Evolutionary conservation across 2,797 vertebrate genomes (phyloP).

Genomic region (Typhlichthys eigenmanni): DNA sequence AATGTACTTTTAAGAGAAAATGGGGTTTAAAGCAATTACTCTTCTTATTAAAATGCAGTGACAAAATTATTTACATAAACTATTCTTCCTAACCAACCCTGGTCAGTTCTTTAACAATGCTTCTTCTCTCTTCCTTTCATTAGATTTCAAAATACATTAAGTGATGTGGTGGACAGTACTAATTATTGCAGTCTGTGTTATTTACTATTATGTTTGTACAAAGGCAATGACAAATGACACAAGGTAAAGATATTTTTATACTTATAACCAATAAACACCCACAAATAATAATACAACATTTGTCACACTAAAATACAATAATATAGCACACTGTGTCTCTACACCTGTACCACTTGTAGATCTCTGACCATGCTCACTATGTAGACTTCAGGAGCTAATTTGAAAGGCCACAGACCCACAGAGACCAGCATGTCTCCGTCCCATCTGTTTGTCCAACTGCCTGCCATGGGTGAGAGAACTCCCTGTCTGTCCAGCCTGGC

Average conservation of each 20-base stretch:
- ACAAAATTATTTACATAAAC: neutral
- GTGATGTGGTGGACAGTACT: too few relatives aligned
- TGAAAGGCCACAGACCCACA: conserved; percentile 22
- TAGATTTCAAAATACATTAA: too few relatives aligned
- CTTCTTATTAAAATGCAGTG: neutral
- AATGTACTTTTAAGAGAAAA: too few relatives aligned
- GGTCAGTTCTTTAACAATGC: neutral
- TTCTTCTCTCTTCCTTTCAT: neutral
- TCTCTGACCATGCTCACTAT: conserved; percentile 18
- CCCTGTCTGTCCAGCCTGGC: conserved; percentile 30
- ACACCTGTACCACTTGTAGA: conserved; percentile 3
- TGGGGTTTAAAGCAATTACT: too few relatives aligned
- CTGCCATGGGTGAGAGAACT: conserved; percentile 41
- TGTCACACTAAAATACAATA: neutral
- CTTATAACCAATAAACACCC: too few relatives aligned
- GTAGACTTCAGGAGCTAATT: conserved; percentile 40
- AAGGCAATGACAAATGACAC: too few relatives aligned
- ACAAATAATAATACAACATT: too few relatives aligned
- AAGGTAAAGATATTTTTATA: too few relatives aligned
- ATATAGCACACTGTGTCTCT: neutral
- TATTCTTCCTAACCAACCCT: neutral
- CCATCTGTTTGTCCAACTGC: conserved; percentile 50
- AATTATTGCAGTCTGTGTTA: too few relatives aligned
- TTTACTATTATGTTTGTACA: too few relatives aligned
- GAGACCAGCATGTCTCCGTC: conserved; percentile 43